A percentile compares a stretch with the other conserved stretches of the same genome.
Evolutionary conservation across 2,797 vertebrate species (phyloP).

Genomic region (Ctenopoma kingsleyae): DNA sequence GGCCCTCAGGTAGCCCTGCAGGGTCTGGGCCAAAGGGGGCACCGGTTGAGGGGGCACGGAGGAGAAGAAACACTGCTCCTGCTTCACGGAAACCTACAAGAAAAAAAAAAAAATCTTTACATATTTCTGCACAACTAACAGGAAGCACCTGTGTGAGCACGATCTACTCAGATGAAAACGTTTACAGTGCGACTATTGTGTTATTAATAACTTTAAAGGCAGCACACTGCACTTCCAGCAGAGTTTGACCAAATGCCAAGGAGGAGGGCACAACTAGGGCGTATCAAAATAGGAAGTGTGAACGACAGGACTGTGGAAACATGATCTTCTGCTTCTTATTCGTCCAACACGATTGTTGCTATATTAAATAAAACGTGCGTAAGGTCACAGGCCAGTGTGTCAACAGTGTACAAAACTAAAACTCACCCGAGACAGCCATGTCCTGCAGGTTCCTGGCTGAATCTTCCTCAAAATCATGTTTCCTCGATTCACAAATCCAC

Average conservation of each 20-base stretch:
- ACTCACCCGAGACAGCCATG: slow-evolving; percentile 77
- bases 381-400: background rate
- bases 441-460: slow-evolving; percentile 55
- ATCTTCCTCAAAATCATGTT: slow-evolving; percentile 80
- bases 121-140: background rate
- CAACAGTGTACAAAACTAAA: background rate
- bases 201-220: background rate
- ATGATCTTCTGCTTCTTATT: background rate
- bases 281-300: slow-evolving; percentile 51
- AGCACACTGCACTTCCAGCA: slow-evolving; percentile 7
- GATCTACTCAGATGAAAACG: background rate
- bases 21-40: slow-evolving; percentile 83
- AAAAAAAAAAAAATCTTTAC: background rate
- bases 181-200: background rate
- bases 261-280: slow-evolving; percentile 9
- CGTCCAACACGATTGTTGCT: background rate
- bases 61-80: slow-evolving; percentile 65
- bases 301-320: background rate
- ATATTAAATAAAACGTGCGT: background rate
- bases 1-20: slow-evolving; percentile 83
- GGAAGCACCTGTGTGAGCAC: too few relatives aligned
- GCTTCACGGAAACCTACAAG: slow-evolving; percentile 67
- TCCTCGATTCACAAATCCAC: slow-evolving; percentile 4
- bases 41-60: slow-evolving; percentile 85
- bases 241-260: slow-evolving; percentile 35